Conservation (phyloP, 2,113 vertebrate species). For the Synchiropus splendidus region DNA sequence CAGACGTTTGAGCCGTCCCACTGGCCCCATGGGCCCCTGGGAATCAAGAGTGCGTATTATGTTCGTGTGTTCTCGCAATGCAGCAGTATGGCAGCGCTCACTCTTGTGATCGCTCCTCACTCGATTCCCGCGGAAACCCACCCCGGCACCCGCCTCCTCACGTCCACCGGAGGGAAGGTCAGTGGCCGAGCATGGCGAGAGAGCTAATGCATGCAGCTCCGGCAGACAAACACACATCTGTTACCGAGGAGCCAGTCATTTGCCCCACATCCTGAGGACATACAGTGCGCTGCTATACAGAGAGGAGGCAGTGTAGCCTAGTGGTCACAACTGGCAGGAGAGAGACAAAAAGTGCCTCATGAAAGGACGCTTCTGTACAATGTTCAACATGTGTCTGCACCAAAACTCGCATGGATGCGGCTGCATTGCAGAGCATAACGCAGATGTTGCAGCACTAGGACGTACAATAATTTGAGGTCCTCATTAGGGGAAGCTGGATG, state of each 20-base stretch:
- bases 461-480: too few relatives aligned
- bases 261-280: conserved; percentile 44
- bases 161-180: conserved; percentile 38
- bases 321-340: conserved; percentile 56
- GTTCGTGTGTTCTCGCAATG: conserved; percentile 22
- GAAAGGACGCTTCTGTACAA: not conserved
- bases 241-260: conserved; percentile 52
- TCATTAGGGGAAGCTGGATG: not conserved
- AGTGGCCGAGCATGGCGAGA: conserved; percentile 29
- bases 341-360: conserved; percentile 6
- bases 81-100: conserved; percentile 28
- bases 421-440: too few relatives aligned
- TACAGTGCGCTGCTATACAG: conserved; percentile 13
- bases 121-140: conserved; percentile 14
- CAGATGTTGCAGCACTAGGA: too few relatives aligned
- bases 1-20: conserved; percentile 54
- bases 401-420: too few relatives aligned
- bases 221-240: conserved; percentile 58
- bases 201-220: conserved; percentile 32
- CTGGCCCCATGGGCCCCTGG: conserved; percentile 52
- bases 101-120: conserved; percentile 6
- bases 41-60: conserved; percentile 33
- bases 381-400: too few relatives aligned
- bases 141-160: conserved; percentile 12
- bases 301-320: conserved; percentile 67